Conservation (phyloP, 2,113 vertebrate species). For the Eretmochelys imbricata region DNA sequence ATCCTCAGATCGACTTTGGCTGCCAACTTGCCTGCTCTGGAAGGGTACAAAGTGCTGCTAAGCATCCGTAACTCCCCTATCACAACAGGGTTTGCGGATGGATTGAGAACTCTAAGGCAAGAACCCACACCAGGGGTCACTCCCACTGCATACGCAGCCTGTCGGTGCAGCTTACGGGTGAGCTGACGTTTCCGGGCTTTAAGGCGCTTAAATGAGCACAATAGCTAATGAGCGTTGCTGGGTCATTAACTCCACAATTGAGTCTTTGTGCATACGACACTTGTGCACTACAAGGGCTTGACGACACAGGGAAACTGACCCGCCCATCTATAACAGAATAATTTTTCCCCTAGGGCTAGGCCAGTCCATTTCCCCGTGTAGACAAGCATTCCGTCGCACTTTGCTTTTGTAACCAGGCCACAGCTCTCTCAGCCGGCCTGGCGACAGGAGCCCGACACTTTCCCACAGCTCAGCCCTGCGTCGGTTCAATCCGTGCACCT, state of each 20-base stretch:
- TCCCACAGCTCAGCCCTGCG: neutral
- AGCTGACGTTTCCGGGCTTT: accelerated
- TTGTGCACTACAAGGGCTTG: neutral
- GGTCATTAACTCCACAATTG: accelerated
- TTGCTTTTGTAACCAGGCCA: too few relatives aligned
- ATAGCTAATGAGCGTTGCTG: accelerated
- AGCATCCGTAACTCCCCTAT: neutral
- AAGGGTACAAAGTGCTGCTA: neutral
- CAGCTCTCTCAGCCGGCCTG: too few relatives aligned
- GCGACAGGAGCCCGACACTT: neutral
- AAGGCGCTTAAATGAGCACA: neutral
- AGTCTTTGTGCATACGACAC: neutral
- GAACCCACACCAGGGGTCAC: accelerated
- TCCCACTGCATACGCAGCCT: neutral
- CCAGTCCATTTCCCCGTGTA: neutral
- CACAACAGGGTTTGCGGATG: accelerated
- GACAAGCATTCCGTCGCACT: neutral
- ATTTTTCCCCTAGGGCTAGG: too few relatives aligned
- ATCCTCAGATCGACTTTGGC: neutral
- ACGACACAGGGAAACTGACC: neutral
- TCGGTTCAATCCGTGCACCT: neutral
- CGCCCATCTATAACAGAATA: neutral
- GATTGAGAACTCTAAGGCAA: neutral
- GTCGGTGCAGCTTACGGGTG: neutral
- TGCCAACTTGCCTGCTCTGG: accelerated